Evolutionary conservation across 2,888 invertebrate genomes (phyloP), one percentile per base, ranked within the genome.

Genomic region (Mythimna vitellina): DNA sequence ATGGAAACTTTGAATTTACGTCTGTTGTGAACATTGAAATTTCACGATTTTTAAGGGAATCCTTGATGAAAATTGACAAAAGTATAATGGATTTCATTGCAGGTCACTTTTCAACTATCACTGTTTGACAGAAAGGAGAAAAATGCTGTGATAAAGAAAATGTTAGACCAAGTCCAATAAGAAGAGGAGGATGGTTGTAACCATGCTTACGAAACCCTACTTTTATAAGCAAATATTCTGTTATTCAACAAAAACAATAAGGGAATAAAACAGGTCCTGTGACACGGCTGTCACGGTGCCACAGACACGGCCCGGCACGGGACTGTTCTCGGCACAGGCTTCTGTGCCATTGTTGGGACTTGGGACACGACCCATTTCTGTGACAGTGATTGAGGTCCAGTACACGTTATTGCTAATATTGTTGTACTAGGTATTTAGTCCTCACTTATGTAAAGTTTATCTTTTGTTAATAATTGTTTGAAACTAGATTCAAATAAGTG

Each of bases 361-460:
- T 61, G 71, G 79, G 61, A 78, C 70, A 54, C 73, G 85, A 85
- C 84, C 87, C 66, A 86, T 73, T 81, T 85, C 72, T 65, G 42
- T 76, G 78, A 80, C 84, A 85, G 66, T 74, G 79, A 84, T 82
- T 56, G 70, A 76, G 73, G 76, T 76, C 60, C 73, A 67, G 65
- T 63, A 63, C 71, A 75, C 49, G 67, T 75, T 77, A 65, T 80
- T 70, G 53, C 64, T 73, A 70, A 70, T 71, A 56, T 65, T 61
- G 20, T 57, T 46, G 22, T 49, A 60, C 60, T 49, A 35, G 17
- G 42, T 56, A 64, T n/a, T 64, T 38, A 12, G 14, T 35, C 12
- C 65, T 42, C 20, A 51, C 65, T 35, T 57, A 73, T 22, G 20
- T 35, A 9, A 20, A 49, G 29, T 73, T 54, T 60, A 38, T 10